phyloP scores from a whole-genome alignment of 1,140 invertebrate species.

The Goniozus legneri region DNA sequence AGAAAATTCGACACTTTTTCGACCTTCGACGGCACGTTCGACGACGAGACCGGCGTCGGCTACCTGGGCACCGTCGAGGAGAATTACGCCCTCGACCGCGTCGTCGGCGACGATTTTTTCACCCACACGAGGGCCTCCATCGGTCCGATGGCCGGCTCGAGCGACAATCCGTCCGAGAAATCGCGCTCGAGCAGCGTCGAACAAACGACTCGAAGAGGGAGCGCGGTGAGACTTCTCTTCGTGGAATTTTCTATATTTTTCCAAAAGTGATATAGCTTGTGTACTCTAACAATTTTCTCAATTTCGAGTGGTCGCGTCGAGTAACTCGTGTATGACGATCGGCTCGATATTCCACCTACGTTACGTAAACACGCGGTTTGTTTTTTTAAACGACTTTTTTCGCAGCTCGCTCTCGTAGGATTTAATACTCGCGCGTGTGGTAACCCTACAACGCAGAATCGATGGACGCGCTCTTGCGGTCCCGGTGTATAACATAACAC shows the following conservation, averaged over 20 bases:
- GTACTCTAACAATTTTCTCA: too few relatives aligned
- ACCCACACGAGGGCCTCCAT: constrained; percentile 23
- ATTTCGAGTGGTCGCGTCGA: too few relatives aligned
- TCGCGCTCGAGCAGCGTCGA: constrained; percentile 4
- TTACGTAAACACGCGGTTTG: too few relatives aligned
- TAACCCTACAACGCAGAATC: constrained; percentile 12
- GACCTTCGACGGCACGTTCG: constrained; percentile 42
- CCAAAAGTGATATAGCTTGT: too few relatives aligned
- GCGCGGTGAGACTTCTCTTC: too few relatives aligned
- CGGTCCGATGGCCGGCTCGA: constrained; percentile 20
- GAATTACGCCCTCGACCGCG: constrained; percentile 31
- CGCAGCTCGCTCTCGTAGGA: too few relatives aligned
- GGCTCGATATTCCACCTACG: too few relatives aligned
- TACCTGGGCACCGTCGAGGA: constrained; percentile 40
- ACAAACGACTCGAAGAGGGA: neutral
- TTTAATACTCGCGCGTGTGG: too few relatives aligned
- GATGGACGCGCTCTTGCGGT: constrained; percentile 8
- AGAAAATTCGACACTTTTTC: constrained; percentile 45
- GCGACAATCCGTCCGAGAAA: neutral
- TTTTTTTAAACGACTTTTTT: too few relatives aligned
- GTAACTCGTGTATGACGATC: too few relatives aligned
- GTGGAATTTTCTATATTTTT: too few relatives aligned
- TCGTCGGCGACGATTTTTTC: constrained; percentile 13
- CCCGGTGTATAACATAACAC: constrained; percentile 7
- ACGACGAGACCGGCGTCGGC: constrained; percentile 39